Conservation (phyloP, 2,113 vertebrate genomes). For the Chionodraco myersi region DNA sequence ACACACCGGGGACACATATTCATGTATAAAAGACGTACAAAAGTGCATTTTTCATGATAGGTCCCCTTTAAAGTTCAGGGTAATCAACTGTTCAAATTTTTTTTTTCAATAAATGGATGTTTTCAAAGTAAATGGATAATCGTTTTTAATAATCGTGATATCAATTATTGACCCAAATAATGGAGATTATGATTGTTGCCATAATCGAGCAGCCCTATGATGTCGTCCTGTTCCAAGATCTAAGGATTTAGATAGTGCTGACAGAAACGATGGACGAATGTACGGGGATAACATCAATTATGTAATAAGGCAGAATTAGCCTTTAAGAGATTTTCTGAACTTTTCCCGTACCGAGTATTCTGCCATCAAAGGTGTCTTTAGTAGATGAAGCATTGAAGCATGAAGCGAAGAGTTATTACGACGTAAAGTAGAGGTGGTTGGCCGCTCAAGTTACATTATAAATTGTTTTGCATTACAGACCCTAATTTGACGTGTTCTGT, state of each 20-base stretch:
- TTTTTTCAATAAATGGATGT: too few relatives aligned
- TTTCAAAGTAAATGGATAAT: too few relatives aligned
- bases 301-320: not conserved
- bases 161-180: too few relatives aligned
- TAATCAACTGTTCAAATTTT: too few relatives aligned
- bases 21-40: too few relatives aligned
- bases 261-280: not conserved
- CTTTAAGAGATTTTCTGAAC: not conserved
- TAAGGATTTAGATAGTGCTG: not conserved
- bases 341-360: not conserved
- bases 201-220: not conserved
- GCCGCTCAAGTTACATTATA: not conserved
- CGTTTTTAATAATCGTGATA: too few relatives aligned
- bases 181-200: too few relatives aligned
- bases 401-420: not conserved
- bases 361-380: not conserved
- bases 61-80: too few relatives aligned
- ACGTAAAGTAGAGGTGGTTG: not conserved
- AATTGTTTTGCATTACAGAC: not conserved
- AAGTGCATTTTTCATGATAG: too few relatives aligned
- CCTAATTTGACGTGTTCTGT: not conserved
- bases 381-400: not conserved
- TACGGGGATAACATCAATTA: not conserved
- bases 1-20: too few relatives aligned
- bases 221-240: not conserved